Conservation (phyloP, 2,888 invertebrate species). For the Leptothorax acervorum region DNA sequence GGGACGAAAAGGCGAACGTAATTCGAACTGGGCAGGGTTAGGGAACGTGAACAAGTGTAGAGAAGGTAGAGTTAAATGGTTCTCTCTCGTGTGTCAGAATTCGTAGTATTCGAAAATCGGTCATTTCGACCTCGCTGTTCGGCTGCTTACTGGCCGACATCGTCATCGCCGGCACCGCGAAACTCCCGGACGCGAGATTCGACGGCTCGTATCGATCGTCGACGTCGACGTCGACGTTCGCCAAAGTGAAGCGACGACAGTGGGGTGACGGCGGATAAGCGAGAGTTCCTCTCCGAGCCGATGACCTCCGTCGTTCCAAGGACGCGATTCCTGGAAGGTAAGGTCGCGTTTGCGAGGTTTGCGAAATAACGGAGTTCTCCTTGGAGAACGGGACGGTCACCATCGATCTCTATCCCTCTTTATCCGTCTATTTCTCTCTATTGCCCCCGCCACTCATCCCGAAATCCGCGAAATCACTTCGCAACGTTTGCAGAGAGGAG, state of each 20-base stretch:
- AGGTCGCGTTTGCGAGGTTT: constrained; percentile 62
- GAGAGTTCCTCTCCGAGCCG: constrained; percentile 61
- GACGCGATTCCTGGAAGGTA: constrained; percentile 61
- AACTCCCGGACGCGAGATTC: constrained; percentile 24
- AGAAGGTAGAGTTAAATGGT: neutral
- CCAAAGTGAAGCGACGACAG: constrained; percentile 61
- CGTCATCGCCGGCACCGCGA: neutral
- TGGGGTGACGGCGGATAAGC: constrained; percentile 34
- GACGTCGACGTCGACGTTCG: constrained; percentile 64
- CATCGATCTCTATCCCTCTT: constrained; percentile 50
- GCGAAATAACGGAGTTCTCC: constrained; percentile 63
- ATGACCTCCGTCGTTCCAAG: constrained; percentile 65
- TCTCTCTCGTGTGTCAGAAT: neutral
- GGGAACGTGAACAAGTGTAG: neutral
- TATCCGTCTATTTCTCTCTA: constrained; percentile 1
- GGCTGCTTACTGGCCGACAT: neutral
- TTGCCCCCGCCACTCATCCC: neutral
- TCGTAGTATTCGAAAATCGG: constrained; percentile 13
- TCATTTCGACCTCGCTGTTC: neutral
- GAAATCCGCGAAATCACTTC: constrained; percentile 21
- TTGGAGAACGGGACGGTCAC: constrained; percentile 41
- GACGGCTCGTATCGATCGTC: constrained; percentile 65
- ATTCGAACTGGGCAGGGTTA: neutral
- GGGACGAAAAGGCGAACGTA: neutral
- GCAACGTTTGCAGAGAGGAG: constrained; percentile 12